Percentiles rank a stretch among this genome's conserved stretches.
Evolutionary conservation across 1,140 invertebrate genomes (phyloP).

Genomic region (Tetragnatha versicolor): DNA sequence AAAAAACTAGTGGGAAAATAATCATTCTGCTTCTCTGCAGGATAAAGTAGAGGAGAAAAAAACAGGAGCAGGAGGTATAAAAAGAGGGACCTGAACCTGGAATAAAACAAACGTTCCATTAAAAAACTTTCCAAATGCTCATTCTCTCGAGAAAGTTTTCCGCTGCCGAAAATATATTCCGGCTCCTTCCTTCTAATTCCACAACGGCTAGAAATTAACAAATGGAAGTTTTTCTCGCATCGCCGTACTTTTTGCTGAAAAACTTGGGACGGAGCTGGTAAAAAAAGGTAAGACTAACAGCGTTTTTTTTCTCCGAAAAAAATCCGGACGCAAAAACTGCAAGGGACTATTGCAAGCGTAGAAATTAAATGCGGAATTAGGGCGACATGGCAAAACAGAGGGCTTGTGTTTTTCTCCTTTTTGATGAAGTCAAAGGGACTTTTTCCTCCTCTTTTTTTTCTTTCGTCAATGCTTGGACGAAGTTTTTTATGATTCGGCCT

Average conservation of each 20-base stretch:
- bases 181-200: constrained; percentile 3
- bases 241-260: background rate
- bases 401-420: constrained; percentile 29
- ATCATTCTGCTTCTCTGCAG: background rate
- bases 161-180: constrained; percentile 1
- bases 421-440: background rate
- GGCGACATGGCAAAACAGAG: constrained; percentile 28
- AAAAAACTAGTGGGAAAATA: too few species aligned
- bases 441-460: background rate
- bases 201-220: constrained; percentile 36
- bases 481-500: background rate
- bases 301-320: constrained; percentile 6
- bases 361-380: constrained; percentile 46
- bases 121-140: constrained; percentile 40
- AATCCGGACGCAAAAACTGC: background rate
- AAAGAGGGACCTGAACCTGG: too few species aligned
- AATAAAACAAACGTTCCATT: constrained; percentile 38
- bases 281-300: constrained; percentile 25
- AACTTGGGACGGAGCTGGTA: background rate
- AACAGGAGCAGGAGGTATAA: too few species aligned
- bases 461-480: background rate
- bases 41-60: background rate
- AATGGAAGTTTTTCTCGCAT: constrained; percentile 8
- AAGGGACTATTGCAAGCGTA: constrained; percentile 10
- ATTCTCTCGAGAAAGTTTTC: constrained; percentile 8